phyloP scores from a whole-genome alignment of 1,140 invertebrate species.

The Streblospio benedicti region DNA sequence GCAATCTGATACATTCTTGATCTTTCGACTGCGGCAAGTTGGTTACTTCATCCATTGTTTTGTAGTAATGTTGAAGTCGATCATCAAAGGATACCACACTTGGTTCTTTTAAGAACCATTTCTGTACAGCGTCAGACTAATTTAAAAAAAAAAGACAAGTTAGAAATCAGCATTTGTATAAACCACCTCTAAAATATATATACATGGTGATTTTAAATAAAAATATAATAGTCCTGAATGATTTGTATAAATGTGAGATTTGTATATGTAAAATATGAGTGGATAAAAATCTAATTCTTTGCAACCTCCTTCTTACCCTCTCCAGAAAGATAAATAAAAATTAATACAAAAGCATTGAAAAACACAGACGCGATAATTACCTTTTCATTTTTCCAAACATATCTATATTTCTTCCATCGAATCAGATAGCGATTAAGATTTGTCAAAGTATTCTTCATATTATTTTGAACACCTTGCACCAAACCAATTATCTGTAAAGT shows the following conservation, averaged over 20 bases:
- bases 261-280: no score
- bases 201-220: no score
- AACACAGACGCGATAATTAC: no score
- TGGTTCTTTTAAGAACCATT: slow-evolving; percentile 63
- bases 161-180: not conserved
- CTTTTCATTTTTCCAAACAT: slow-evolving; percentile 75
- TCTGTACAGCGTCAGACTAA: slow-evolving; percentile 50
- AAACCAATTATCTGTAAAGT: no score
- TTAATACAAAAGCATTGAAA: no score
- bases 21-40: slow-evolving; percentile 34
- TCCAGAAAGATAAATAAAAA: no score
- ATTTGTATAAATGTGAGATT: no score
- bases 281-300: no score
- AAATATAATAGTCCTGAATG: no score
- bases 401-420: slow-evolving; percentile 67
- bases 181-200: no score
- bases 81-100: slow-evolving; percentile 69
- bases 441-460: slow-evolving; percentile 54
- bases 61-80: slow-evolving; percentile 71
- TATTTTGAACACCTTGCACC: slow-evolving; percentile 58
- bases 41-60: slow-evolving; percentile 61
- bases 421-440: slow-evolving; percentile 59
- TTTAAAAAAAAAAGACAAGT: slow-evolving; percentile 6
- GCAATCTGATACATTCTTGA: slow-evolving; percentile 41
- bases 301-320: no score